Evolutionary conservation across 2,113 vertebrate genomes (phyloP).

Genomic region (Aegotheles bennettii): DNA sequence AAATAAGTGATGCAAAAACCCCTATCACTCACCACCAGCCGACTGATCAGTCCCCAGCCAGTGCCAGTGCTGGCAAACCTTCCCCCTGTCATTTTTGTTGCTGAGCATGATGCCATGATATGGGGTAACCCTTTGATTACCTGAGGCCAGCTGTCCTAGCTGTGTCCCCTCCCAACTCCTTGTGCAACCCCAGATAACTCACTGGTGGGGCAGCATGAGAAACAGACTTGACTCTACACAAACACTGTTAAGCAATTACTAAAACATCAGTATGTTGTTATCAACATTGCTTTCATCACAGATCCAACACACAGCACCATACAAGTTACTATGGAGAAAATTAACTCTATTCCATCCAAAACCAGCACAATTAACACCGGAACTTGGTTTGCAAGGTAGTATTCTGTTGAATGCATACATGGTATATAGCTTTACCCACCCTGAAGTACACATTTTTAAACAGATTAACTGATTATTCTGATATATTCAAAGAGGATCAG

Average conservation of each 20-base stretch:
- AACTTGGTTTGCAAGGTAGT: neutral
- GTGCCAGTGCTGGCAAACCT: neutral
- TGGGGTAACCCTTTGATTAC: neutral
- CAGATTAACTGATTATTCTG: neutral
- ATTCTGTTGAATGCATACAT: neutral
- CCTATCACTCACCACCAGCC: neutral
- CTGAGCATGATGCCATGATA: rapidly evolving
- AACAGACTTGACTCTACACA: neutral
- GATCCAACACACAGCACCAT: neutral
- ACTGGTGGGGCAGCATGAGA: rapidly evolving
- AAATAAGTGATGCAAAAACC: neutral
- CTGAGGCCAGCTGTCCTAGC: neutral
- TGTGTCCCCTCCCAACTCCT: neutral
- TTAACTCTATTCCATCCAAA: neutral
- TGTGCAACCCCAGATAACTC: rapidly evolving
- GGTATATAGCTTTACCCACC: neutral
- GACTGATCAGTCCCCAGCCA: neutral
- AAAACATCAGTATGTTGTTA: neutral
- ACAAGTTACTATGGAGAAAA: neutral
- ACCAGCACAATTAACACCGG: neutral
- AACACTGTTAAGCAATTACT: neutral
- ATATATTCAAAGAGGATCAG: neutral
- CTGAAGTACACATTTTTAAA: neutral
- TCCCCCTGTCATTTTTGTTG: neutral
- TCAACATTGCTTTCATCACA: neutral